These are phyloP conservation scores for Heteromyza rotundicornis DNA, from an alignment of 2,888 invertebrate genomes.

Conservation along the genomic window DNA sequence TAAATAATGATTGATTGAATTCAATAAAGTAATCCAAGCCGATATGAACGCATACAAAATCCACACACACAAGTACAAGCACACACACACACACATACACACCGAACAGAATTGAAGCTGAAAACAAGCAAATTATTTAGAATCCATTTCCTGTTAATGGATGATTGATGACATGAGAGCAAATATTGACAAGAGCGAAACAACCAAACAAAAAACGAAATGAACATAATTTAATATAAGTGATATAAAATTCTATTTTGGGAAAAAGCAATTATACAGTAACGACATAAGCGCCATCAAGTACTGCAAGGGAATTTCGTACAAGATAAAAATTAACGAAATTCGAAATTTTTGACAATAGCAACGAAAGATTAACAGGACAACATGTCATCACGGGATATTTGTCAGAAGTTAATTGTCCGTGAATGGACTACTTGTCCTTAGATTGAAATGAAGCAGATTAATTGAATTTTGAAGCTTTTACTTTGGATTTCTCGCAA, in stretches of 20 bases:
- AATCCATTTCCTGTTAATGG: slow-evolving; percentile 12
- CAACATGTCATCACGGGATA: background rate
- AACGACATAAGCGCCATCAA: slow-evolving; percentile 1
- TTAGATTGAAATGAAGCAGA: too few relatives aligned
- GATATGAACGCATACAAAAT: background rate
- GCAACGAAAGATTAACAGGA: background rate
- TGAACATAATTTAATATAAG: background rate
- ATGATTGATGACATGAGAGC: slow-evolving; percentile 12
- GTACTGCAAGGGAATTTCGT: background rate
- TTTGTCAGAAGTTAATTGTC: slow-evolving; percentile 1
- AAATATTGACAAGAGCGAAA: slow-evolving; percentile 8
- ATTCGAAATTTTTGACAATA: too few relatives aligned
- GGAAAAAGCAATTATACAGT: background rate
- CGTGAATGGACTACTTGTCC: too few relatives aligned
- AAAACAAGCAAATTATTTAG: slow-evolving; percentile 8
- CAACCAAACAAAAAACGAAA: too few relatives aligned
- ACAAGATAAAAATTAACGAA: slow-evolving; percentile 1
- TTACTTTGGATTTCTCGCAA: too few relatives aligned
- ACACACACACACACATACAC: background rate
- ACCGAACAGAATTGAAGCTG: background rate
- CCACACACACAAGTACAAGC: background rate
- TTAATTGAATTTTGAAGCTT: too few relatives aligned
- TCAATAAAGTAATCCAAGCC: background rate
- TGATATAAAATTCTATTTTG: background rate
- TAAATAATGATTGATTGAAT: slow-evolving; percentile 11